Percentiles rank a stretch among this genome's conserved stretches.
phyloP scores from a whole-genome alignment of 2,797 vertebrate species.

The Lepus townsendii region DNA sequence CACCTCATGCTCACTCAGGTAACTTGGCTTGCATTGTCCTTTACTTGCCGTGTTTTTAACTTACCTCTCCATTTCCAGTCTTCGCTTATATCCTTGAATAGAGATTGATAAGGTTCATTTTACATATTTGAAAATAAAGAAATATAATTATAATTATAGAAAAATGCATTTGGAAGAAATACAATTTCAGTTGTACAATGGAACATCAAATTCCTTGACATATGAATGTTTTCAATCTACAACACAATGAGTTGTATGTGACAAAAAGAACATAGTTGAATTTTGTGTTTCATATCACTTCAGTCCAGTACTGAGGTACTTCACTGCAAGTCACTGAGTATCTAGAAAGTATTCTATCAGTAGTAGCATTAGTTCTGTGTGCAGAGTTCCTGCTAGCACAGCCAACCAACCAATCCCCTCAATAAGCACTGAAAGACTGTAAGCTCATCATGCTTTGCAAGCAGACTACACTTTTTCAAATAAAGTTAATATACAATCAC shows the following conservation, averaged over 20 bases:
- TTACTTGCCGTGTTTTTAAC: neutral
- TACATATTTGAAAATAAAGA: neutral
- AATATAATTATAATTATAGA: neutral
- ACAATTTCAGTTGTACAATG: neutral
- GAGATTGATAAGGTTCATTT: neutral
- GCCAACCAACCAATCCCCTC: neutral
- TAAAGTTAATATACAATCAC: neutral
- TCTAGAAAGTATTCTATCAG: constrained; percentile 54
- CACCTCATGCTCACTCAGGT: neutral
- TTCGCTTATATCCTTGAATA: neutral
- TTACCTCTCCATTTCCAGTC: neutral
- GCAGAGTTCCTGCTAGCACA: constrained; percentile 15
- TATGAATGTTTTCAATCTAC: neutral
- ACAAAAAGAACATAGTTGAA: neutral
- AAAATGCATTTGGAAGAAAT: neutral
- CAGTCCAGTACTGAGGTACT: neutral
- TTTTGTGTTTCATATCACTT: neutral
- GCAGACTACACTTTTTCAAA: neutral
- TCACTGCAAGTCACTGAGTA: neutral
- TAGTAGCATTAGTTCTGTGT: neutral
- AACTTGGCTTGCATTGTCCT: neutral
- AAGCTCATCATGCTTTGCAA: constrained; percentile 12
- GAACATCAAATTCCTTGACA: neutral
- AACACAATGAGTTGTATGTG: neutral
- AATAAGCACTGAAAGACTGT: neutral